Percentiles rank a stretch among this genome's conserved stretches.
These are phyloP conservation scores for Chymomyza caudatula DNA, from an alignment of 2,888 invertebrate genomes.

Conservation along the genomic window DNA sequence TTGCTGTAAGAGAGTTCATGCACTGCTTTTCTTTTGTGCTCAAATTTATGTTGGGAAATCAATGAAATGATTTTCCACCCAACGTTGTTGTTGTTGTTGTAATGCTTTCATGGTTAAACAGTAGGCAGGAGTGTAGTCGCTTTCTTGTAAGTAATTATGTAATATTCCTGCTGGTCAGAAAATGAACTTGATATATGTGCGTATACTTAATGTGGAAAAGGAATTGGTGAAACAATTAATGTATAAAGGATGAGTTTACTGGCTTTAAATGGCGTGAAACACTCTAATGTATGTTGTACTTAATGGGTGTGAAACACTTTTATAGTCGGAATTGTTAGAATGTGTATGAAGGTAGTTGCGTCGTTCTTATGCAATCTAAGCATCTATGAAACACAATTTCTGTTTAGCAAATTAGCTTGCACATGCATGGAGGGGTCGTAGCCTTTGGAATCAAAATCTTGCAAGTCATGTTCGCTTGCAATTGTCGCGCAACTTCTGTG, in stretches of 20 bases:
- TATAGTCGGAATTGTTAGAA: background rate
- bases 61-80: background rate
- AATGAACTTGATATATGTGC: background rate
- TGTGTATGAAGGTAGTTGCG: background rate
- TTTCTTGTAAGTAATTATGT: background rate
- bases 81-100: background rate
- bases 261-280: background rate
- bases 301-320: background rate
- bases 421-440: no score
- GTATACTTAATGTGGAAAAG: background rate
- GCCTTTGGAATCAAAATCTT: no score
- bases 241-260: background rate
- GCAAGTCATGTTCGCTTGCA: no score
- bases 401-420: no score
- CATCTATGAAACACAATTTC: no score
- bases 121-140: background rate
- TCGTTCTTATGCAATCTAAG: no score
- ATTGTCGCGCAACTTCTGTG: no score
- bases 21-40: background rate
- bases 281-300: background rate
- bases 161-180: background rate
- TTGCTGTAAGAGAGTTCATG: conserved; percentile 1
- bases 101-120: background rate
- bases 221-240: background rate
- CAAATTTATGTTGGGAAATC: background rate